Base-by-base conservation (phyloP, 2,797 vertebrate genomes). In the Micrastur ruficollis region DNA sequence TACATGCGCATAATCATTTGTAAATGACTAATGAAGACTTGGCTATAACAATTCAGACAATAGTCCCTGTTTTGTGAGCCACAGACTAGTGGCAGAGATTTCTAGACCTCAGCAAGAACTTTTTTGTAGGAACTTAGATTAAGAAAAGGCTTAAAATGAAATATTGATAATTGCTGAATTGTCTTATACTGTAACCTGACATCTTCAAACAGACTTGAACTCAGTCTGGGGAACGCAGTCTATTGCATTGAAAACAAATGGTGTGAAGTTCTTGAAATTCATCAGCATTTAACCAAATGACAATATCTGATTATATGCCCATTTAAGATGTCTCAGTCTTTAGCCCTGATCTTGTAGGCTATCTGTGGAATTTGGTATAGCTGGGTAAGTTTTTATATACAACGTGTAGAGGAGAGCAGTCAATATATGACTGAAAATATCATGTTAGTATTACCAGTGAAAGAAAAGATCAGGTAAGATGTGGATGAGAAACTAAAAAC, bases 381-480 rank as follows among this genome's bases (percentile, higher is more conserved):
- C 25, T 34, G 16, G n/a, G 8, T 15, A 74, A 46, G 6, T 50
- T 87, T 87, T 78, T 55, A 58, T 14, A 52, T 6, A 14, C 8
- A 74, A 29, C 9, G 2, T 80, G 19, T 66, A 55, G 6, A 86
- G 44, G 14, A 74, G 3, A 42, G 7, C 23, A 47, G 21, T 46
- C 44, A 70, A 14, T 52, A 40, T 27, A 22, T 9, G 12, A 25
- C 50, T 58, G 38, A 68, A 25, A 68, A 40, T 6, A 44, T 59
- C 31, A 50, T 0, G 0, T 63, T 21, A 62, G 4, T 29, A 56
- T 29, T n/a, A 63, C 18, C 26, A 63, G 15, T 12, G 27, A 87
- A 89, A 59, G 25, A 55, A 34, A 79, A 82, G 18, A 44, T 68
- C 36, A 66, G 9, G 12, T 58, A 58, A 89, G 49, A 72, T 53